Percentiles rank a stretch among this genome's conserved stretches.
Conservation (phyloP, 1,140 invertebrate species). For the Anadara kagoshimensis region DNA sequence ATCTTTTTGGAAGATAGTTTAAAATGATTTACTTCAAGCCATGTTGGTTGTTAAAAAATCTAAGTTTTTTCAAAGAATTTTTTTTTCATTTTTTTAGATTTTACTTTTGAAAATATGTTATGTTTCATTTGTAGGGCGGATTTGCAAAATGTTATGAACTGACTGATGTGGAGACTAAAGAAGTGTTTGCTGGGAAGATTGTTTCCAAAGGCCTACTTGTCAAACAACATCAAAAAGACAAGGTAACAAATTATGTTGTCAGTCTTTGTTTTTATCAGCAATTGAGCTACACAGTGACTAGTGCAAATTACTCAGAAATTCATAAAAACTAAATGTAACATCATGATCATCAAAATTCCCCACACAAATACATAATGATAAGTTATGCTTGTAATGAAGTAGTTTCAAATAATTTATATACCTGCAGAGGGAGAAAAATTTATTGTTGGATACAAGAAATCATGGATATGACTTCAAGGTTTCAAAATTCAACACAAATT, state of each 20-base stretch:
- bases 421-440: too few species aligned
- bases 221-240: constrained; percentile 76
- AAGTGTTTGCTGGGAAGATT: constrained; percentile 96
- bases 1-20: background rate
- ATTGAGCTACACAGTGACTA: too few species aligned
- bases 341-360: too few species aligned
- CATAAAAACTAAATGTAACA: too few species aligned
- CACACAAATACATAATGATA: too few species aligned
- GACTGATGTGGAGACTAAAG: constrained; percentile 83
- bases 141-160: constrained; percentile 99
- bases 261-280: too few species aligned
- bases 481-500: too few species aligned
- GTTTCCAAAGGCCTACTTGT: constrained; percentile 94
- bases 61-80: background rate
- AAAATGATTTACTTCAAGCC: background rate
- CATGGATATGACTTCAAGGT: too few species aligned
- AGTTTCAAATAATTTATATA: too few species aligned
- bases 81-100: background rate
- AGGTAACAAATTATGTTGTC: constrained; percentile 54
- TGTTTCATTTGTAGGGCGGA: constrained; percentile 85
- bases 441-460: too few species aligned
- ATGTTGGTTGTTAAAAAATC: background rate
- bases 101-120: background rate
- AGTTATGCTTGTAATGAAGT: too few species aligned
- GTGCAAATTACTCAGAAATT: too few species aligned